Evolutionary conservation across 2,888 invertebrate species (phyloP).

Genomic region (Dione juno): DNA sequence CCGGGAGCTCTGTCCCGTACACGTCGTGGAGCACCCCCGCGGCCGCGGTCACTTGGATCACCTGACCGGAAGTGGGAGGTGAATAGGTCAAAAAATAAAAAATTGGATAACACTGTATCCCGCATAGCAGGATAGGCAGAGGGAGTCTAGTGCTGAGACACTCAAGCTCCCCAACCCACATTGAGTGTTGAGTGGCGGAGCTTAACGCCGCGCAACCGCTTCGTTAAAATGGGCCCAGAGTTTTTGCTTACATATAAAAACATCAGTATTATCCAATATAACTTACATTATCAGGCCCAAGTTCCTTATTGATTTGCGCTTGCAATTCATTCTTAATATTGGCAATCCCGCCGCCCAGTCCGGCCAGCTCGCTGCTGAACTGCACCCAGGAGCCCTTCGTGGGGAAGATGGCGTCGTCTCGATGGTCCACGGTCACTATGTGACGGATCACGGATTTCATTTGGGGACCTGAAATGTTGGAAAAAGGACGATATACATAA

Average conservation of each 20-base stretch:
- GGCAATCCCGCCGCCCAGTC: conserved; percentile 95
- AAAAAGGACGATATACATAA: too few relatives aligned
- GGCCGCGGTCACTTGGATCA: conserved; percentile 87
- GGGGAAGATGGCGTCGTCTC: conserved; percentile 93
- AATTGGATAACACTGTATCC: too few relatives aligned
- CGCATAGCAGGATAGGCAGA: too few relatives aligned
- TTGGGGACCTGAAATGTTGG: conserved; percentile 87
- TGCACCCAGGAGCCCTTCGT: conserved; percentile 88
- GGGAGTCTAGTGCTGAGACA: too few relatives aligned
- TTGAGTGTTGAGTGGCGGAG: too few relatives aligned
- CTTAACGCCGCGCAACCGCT: too few relatives aligned
- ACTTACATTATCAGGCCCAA: conserved; percentile 58
- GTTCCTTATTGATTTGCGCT: conserved; percentile 63
- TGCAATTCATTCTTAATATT: conserved; percentile 90
- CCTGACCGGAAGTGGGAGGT: conserved; percentile 71
- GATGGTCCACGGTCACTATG: conserved; percentile 89
- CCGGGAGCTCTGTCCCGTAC: conserved; percentile 86
- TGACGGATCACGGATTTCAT: conserved; percentile 94
- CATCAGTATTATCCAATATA: too few relatives aligned
- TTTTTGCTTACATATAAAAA: too few relatives aligned
- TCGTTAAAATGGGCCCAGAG: too few relatives aligned
- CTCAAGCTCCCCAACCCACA: too few relatives aligned
- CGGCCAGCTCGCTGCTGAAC: conserved; percentile 92
- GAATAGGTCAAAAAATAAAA: too few relatives aligned
- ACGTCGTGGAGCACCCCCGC: conserved; percentile 87